Conservation (phyloP, 2,113 vertebrate genomes). For the Gorsachius goisagi region DNA sequence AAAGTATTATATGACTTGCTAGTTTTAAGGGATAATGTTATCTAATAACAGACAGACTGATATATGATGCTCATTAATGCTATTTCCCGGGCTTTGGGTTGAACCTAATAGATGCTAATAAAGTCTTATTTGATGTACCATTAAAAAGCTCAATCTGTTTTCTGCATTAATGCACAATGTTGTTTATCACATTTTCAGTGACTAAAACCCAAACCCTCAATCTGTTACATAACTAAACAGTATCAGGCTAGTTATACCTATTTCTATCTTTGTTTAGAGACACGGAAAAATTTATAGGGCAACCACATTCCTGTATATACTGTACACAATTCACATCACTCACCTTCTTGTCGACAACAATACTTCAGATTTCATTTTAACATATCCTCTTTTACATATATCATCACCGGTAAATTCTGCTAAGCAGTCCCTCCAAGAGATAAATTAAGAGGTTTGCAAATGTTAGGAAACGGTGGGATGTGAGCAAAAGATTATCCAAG, state of each 20-base stretch:
- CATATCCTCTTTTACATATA: neutral
- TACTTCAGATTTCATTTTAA: neutral
- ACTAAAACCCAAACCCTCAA: constrained; percentile 75
- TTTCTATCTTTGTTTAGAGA: constrained; percentile 50
- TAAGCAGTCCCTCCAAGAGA: neutral
- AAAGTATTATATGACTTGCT: constrained; percentile 79
- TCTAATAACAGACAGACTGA: constrained; percentile 83
- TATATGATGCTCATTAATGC: constrained; percentile 86
- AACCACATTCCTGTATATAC: neutral
- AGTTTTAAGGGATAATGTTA: constrained; percentile 82
- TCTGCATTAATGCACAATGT: constrained; percentile 77
- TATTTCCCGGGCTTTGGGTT: constrained; percentile 79
- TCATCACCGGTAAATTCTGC: neutral
- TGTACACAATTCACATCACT: neutral
- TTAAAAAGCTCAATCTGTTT: constrained; percentile 85
- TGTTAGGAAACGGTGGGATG: neutral
- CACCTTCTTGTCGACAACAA: neutral
- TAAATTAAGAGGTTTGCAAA: neutral
- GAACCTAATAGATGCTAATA: constrained; percentile 87
- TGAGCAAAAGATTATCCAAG: neutral
- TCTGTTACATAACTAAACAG: constrained; percentile 71
- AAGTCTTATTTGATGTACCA: constrained; percentile 86
- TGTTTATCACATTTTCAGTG: constrained; percentile 80
- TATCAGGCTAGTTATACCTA: constrained; percentile 45
- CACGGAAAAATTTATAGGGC: constrained; percentile 25